Base-by-base conservation (phyloP, 2,113 vertebrate genomes). In the Corydoras sp. region DNA sequence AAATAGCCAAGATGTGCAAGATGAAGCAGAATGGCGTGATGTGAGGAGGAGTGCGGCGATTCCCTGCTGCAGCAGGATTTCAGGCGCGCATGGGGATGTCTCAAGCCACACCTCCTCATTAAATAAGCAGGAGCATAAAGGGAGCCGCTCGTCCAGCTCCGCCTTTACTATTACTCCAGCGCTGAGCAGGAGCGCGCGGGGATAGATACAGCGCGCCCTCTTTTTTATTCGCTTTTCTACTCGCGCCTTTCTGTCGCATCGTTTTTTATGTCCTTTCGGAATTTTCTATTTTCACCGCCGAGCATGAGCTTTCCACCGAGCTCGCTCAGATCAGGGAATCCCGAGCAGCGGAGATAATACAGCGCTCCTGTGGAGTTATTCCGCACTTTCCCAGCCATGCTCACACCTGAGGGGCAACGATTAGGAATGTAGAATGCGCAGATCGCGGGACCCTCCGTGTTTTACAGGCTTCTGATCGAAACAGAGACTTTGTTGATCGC, bases 321-420 rank as follows among this genome's bases (percentile, higher is more conserved):
- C 29, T 62, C 69, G 3, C 55, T 58, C 10, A 30, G 43, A 64
- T 59, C 66, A 69, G 77, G 60, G 60, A 55, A 48, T 68, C 18
- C 62, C 35, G 35, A 43, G 55, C 32, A 18, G 71, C 72, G 30
- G 68, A 79, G 66, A 74, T 80, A 69, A 66, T 59, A 64, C 69
- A 67, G 54, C 54, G 13, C 54, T 15, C 78, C 89, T 89, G 88
- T 86, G 85, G 86, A 85, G 68, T 61, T 64, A 31, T 51, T 75
- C 72, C 15, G 76, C 69, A 58, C 14, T 71, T 58, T 76, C 32
- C 35, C 68, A 74, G 67, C 69, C 51, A 66, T 58, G 4, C 72
- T 51, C 72, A 78, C 75, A 76, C 71, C 76, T 24, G 18, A 24
- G 79, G 48, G 77, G 80, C 76, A 55, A 81, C 80, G 81, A 82